Conservation (phyloP, 2,888 invertebrate species). For the Callyntrura sp. region DNA sequence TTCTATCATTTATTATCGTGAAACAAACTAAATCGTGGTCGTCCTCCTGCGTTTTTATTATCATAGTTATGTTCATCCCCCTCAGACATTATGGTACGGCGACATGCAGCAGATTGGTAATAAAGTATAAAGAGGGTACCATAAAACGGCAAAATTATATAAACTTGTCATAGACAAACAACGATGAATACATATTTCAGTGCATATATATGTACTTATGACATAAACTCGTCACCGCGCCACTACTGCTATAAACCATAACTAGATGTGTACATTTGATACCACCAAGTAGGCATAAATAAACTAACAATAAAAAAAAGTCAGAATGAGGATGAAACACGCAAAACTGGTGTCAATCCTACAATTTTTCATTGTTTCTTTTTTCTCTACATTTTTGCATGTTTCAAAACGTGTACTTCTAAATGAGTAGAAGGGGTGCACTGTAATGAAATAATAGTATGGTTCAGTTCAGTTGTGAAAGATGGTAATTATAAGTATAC, state of each 20-base stretch:
- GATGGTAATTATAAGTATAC: slow-evolving; percentile 43
- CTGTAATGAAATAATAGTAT: slow-evolving; percentile 70
- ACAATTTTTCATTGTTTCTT: slow-evolving; percentile 53
- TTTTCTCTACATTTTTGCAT: slow-evolving; percentile 36
- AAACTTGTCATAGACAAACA: neutral
- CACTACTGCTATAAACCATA: slow-evolving; percentile 19
- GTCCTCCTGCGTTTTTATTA: slow-evolving; percentile 41
- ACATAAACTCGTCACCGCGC: neutral
- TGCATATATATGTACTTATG: neutral
- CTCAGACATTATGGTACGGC: slow-evolving; percentile 52
- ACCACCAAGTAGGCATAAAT: slow-evolving; percentile 17
- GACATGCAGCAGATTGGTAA: slow-evolving; percentile 33
- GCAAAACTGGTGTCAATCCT: slow-evolving; percentile 72
- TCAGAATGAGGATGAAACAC: slow-evolving; percentile 72
- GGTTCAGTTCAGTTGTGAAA: slow-evolving; percentile 54
- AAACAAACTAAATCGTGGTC: slow-evolving; percentile 28
- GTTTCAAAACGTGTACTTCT: slow-evolving; percentile 29
- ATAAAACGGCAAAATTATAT: neutral
- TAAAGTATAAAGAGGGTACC: neutral
- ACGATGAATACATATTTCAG: neutral
- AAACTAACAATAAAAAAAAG: slow-evolving; percentile 32
- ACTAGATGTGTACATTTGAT: slow-evolving; percentile 23
- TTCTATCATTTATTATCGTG: neutral
- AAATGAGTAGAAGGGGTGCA: slow-evolving; percentile 58
- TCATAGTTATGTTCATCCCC: slow-evolving; percentile 32